Base-by-base conservation (phyloP, 2,888 invertebrate genomes). In the Coecobrya sp. region DNA sequence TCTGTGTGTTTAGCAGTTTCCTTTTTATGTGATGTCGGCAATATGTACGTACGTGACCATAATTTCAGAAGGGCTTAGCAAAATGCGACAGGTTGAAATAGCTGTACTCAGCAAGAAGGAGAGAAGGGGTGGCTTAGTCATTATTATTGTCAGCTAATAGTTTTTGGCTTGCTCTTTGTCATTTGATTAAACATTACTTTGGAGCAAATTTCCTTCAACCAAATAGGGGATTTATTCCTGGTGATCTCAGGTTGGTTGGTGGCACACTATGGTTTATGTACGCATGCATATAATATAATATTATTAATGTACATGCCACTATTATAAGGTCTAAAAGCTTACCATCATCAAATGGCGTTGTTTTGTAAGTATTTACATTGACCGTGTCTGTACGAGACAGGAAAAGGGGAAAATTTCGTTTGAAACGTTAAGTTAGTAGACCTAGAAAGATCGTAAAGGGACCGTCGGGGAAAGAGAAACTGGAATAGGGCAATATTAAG, bases 401-500 rank as follows among this genome's bases (percentile, higher is more conserved):
- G 55, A 81, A 81, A 27, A 59, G n/a, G 45, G 30, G 79, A 52
- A 79, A 55, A 79, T 52, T 79, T 52, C 25, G 52, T 79, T 86
- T 70, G 70, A 70, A 73, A 52, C 73, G 86, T 59, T 76, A 73
- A 55, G 68, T 59, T 73, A 49, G 76, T 81, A 84, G 65, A 84
- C 13, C 68, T 70, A 59, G 76, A 85, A 70, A 84, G 73, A 76
- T 85, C 90, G 45, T 90, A 90, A 90, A 85, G 90, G 90, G 90
- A 85, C 85, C 76, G 73, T 76, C 27, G 81, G 84, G 89, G 76
- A 62, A 84, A 82, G 89, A 22, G 85, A 90, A 84, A 90, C 55
- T 90, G 85, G 62, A 76, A 90, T 90, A 85, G 70, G 76, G 90
- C 90, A 90, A 90, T 90, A 90, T 90, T 90, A 84, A 90, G 90